Evolutionary conservation across 2,888 invertebrate species (phyloP), one percentile per base, ranked within the genome.

Genomic region (Bhutanitis thaidina): DNA sequence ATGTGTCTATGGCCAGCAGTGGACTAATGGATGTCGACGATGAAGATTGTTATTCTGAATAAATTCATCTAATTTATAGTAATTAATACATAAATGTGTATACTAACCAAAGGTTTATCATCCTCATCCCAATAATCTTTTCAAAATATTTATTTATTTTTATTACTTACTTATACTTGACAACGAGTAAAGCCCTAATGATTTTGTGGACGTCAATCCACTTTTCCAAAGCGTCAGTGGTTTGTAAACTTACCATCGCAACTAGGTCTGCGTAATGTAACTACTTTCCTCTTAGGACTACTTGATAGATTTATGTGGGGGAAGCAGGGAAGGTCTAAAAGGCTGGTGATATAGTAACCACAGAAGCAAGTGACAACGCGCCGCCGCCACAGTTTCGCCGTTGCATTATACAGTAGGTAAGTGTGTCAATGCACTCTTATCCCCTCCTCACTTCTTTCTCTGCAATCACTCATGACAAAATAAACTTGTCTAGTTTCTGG

Each of bases 381-480:
- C 69, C 69, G 73, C 69, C 69, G 74, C 65, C 80, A 86, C 84
- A 84, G 69, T 86, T 85, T 85, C 80, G 85, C 80, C 67, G 71
- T 71, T 80, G 82, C 85, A 82, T 71, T 75, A 70, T 77, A 78
- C 80, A 84, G 82, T 88, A 83, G 87, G 88, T 87, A 89, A 89
- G 85, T 89, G 67, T 84, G 88, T 80, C 88, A 82, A 85, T 86
- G 88, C 84, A 87, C 88, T 87, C 80, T 72, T 72, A 77, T 80
- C 83, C 82, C 80, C 83, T 69, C 80, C 68, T 67, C 69, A 66
- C 64, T 75, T 77, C 74, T 77, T 74, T 77, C 74, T 77, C 71
- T 71, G 77, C 77, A 79, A 82, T 83, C 79, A 80, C 77, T 83
- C 78, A 80, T 81, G 77, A 77, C 80, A 79, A 82, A 20, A 2